These are phyloP conservation scores for Etheostoma perlongum DNA, from an alignment of 2,797 vertebrate genomes.

Conservation along the genomic window DNA sequence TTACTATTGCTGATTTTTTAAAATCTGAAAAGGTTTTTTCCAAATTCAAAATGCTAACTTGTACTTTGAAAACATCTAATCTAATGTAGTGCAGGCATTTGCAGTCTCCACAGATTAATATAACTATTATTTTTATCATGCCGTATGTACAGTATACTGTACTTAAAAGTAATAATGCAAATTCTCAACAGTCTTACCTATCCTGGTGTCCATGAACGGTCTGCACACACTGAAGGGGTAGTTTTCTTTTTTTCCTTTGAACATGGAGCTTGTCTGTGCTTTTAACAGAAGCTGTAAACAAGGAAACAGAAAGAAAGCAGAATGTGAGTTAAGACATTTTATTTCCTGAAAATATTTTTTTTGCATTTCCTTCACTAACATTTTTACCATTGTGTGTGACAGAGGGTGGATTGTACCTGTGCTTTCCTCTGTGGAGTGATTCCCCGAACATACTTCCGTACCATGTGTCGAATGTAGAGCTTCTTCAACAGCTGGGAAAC, in stretches of 20 bases:
- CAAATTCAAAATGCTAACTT: not conserved
- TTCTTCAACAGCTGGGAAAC: slow-evolving; percentile 86
- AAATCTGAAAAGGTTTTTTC: not conserved
- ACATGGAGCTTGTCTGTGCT: slow-evolving; percentile 87
- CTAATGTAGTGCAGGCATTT: not conserved
- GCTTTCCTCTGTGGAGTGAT: slow-evolving; percentile 84
- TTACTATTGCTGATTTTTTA: not conserved
- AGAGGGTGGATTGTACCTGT: slow-evolving; percentile 83
- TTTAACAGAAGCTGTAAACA: slow-evolving; percentile 89
- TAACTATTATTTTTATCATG: not conserved
- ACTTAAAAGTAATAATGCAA: not conserved
- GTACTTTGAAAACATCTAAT: not conserved
- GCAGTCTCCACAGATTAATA: not conserved
- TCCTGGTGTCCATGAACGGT: slow-evolving; percentile 89
- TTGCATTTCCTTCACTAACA: not conserved
- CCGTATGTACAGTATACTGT: not conserved
- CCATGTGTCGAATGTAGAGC: slow-evolving; percentile 88
- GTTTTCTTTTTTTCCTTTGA: slow-evolving; percentile 93
- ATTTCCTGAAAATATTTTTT: not conserved
- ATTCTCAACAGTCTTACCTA: slow-evolving; percentile 82
- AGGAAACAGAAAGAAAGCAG: not conserved
- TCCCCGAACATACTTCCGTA: slow-evolving; percentile 87
- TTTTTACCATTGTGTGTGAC: not conserved
- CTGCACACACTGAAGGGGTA: slow-evolving; percentile 88
- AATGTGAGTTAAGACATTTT: not conserved